A percentile compares a stretch with the other conserved stretches of the same genome.
phyloP scores from a whole-genome alignment of 2,797 vertebrate genomes.

The Helarctos malayanus region DNA sequence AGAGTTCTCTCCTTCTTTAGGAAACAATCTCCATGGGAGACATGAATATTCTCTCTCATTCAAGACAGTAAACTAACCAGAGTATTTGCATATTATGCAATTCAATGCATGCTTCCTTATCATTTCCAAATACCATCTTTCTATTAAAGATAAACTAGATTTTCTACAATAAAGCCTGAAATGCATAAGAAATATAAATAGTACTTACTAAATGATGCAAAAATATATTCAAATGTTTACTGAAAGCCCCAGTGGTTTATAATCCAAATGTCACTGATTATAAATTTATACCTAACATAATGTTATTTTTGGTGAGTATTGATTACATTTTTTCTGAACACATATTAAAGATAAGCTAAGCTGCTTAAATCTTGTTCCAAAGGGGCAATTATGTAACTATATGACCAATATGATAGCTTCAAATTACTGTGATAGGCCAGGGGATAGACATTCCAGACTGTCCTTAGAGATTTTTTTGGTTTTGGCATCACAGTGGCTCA shows the following conservation, averaged over 20 bases:
- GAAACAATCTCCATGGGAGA: neutral
- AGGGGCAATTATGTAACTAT: neutral
- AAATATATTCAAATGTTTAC: neutral
- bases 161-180: conserved; percentile 35
- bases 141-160: neutral
- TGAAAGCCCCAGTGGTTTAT: neutral
- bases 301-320: neutral
- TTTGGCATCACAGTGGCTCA: neutral
- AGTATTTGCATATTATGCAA: neutral
- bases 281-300: neutral
- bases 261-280: neutral
- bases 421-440: neutral
- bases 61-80: neutral
- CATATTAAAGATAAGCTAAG: neutral
- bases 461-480: neutral
- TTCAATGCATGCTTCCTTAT: neutral
- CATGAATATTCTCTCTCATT: neutral
- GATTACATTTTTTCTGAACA: neutral
- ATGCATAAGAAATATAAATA: neutral
- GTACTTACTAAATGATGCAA: neutral
- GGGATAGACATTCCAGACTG: neutral
- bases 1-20: neutral
- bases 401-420: neutral
- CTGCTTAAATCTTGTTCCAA: neutral
- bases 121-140: conserved; percentile 5